These are phyloP conservation scores for Tenthredo distinguenda DNA, from an alignment of 2,888 invertebrate genomes.

Conservation along the genomic window DNA sequence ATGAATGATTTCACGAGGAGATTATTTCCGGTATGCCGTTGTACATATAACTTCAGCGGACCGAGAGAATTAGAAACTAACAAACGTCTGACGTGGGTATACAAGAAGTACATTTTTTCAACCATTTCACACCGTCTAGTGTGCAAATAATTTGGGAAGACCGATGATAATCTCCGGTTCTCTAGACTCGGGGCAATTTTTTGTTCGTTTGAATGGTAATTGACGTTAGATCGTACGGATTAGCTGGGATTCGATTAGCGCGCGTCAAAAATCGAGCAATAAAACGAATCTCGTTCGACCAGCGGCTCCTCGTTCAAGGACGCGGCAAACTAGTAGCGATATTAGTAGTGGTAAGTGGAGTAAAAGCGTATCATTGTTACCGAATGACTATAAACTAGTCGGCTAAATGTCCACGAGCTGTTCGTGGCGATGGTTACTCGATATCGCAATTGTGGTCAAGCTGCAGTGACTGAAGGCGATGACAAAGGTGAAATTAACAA, in stretches of 20 bases:
- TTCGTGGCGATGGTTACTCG: background rate
- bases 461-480: background rate
- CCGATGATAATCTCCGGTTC: conserved; percentile 29
- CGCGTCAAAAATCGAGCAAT: background rate
- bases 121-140: background rate
- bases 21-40: background rate
- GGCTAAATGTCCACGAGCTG: background rate
- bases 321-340: background rate
- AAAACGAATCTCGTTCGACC: background rate
- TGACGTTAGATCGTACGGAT: background rate
- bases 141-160: background rate
- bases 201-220: background rate
- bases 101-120: background rate
- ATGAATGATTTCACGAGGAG: background rate
- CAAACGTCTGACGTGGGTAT: background rate
- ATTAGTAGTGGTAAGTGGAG: background rate
- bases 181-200: background rate
- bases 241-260: background rate
- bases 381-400: background rate
- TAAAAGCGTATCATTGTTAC: conserved; percentile 18
- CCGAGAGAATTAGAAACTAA: background rate
- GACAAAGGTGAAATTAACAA: background rate
- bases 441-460: conserved; percentile 13
- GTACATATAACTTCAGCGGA: background rate
- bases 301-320: conserved; percentile 12